Conservation (phyloP, 1,140 invertebrate species). For the Tetragonula clypearis region DNA sequence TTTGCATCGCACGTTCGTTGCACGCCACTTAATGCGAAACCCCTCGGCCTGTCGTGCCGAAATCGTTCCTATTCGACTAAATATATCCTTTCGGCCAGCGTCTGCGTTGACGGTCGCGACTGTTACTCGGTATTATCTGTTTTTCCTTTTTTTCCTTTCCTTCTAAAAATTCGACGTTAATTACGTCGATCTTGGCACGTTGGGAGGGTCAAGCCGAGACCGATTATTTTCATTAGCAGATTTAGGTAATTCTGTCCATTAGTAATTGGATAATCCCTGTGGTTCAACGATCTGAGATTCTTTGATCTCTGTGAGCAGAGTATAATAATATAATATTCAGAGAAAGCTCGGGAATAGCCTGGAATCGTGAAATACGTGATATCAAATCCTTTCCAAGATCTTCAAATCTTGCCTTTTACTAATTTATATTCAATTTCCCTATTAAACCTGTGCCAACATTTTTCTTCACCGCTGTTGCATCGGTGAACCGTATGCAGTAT, state of each 20-base stretch:
- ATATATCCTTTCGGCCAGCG: conserved; percentile 21
- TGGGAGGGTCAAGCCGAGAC: neutral
- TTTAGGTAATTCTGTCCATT: neutral
- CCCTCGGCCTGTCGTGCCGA: neutral
- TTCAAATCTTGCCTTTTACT: too few species aligned
- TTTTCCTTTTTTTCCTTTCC: neutral
- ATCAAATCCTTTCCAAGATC: too few species aligned
- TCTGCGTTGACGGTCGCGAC: conserved; percentile 10
- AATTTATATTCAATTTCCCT: too few species aligned
- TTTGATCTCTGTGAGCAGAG: too few species aligned
- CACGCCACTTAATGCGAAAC: conserved; percentile 27
- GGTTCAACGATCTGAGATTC: neutral
- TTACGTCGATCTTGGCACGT: neutral
- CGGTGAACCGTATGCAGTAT: neutral
- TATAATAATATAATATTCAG: too few species aligned
- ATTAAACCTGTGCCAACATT: too few species aligned
- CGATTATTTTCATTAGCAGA: neutral
- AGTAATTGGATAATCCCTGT: too few species aligned
- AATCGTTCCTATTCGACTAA: conserved; percentile 27
- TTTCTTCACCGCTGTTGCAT: too few species aligned
- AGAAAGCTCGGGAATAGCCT: neutral
- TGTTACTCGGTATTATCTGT: conserved; percentile 19
- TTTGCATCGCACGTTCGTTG: conserved; percentile 37
- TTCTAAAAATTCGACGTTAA: neutral
- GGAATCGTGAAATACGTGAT: too few species aligned